Base-by-base conservation (phyloP, 2,113 vertebrate genomes). In the Pluvianellus socialis region DNA sequence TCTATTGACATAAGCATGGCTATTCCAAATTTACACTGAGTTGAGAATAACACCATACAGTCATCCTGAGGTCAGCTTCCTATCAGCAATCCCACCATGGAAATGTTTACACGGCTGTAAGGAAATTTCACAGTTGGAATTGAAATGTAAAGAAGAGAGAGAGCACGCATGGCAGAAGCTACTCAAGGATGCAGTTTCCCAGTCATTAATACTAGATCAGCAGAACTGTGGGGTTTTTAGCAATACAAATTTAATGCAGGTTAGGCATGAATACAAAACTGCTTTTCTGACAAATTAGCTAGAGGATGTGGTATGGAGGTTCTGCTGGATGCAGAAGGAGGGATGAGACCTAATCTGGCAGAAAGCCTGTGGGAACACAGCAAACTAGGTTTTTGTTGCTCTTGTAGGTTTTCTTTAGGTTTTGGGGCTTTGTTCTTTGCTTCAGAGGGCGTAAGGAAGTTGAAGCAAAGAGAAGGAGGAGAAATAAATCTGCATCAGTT, bases 1-100 rank as follows among this genome's bases (percentile, higher is more conserved):
- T 90, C 38, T n/a, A 14, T 26, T 58, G 40, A 33, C 3, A 1
- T 1, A 1, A 66, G 7, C 4, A 32, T 20, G 14, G 6, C 14
- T 91, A n/a, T 66, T 72, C 19, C 10, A 73, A 86, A 80, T 49
- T 72, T 88, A 33, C 14, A 32, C 8, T 13, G 27, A 50, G 12
- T n/a, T 67, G 47, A 67, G 27, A 73, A 76, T 12, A 92, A 55
- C 6, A 32, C 10, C 19, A 38, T 19, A 7, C 3, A 35, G 14
- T 19, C 8, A 3, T 70, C 9, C 21, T 44, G 32, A 76, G 14
- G 17, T n/a, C 20, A 70, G 11, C 38, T 80, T 73, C 19, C 35
- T 83, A 33, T 40, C 28, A 68, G 4, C 32, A 79, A 9, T 55
- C 16, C 19, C 28, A 55, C 10, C 24, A 71, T 8, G 4, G 42